Percentiles rank a stretch among this genome's conserved stretches.
Evolutionary conservation across 2,888 invertebrate genomes (phyloP).

Genomic region (Agrochola litura): DNA sequence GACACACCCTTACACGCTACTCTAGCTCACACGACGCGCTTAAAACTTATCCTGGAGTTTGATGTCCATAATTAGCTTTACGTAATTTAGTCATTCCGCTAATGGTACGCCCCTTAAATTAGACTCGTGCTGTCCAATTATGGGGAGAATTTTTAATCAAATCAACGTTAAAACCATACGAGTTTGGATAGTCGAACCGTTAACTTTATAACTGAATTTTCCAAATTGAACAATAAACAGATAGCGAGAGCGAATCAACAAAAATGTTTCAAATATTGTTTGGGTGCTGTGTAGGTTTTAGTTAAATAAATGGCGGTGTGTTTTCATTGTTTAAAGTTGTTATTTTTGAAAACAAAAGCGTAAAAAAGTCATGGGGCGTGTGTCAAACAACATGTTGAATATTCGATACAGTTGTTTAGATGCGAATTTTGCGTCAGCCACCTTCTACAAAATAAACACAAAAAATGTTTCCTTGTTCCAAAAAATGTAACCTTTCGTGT

Average conservation of each 20-base stretch:
- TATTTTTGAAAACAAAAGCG: constrained; percentile 25
- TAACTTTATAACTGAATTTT: constrained; percentile 63
- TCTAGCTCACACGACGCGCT: constrained; percentile 67
- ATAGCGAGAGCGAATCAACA: constrained; percentile 38
- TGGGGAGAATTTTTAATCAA: constrained; percentile 76
- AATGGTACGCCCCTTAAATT: constrained; percentile 77
- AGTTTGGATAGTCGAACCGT: constrained; percentile 55
- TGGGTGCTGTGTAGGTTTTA: constrained; percentile 36
- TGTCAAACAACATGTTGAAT: constrained; percentile 33
- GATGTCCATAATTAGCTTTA: constrained; percentile 85
- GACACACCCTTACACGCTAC: constrained; percentile 60
- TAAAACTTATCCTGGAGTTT: constrained; percentile 80
- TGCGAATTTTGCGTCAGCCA: background rate
- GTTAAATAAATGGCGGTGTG: constrained; percentile 46
- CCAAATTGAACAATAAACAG: constrained; percentile 60
- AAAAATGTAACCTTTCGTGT: background rate
- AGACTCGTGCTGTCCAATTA: constrained; percentile 76
- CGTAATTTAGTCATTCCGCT: constrained; percentile 81
- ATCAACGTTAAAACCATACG: constrained; percentile 64
- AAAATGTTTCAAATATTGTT: constrained; percentile 50
- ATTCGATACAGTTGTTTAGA: constrained; percentile 21
- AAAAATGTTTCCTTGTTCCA: too few species aligned
- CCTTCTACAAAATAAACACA: too few species aligned
- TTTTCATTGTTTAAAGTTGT: constrained; percentile 41
- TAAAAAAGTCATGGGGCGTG: constrained; percentile 32